Base-by-base conservation (phyloP, 2,888 invertebrate genomes). In the Eurytoma adleriae region DNA sequence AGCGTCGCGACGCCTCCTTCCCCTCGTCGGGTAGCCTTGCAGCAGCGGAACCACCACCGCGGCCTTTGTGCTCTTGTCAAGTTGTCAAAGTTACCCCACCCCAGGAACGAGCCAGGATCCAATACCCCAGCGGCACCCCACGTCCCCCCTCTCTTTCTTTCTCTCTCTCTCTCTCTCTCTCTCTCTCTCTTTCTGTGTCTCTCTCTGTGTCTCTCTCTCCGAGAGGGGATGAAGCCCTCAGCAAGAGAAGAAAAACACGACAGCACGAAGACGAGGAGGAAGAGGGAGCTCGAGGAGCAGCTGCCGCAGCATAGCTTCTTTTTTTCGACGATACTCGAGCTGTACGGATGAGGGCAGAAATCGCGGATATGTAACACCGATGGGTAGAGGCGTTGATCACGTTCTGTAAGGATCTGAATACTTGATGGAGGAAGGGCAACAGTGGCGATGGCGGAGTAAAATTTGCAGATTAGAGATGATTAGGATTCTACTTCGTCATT, bases 1-100 rank as follows among this genome's bases (percentile, higher is more conserved):
- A 92, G 91, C 92, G 92, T 92, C 92, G 92, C 92, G 92, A 92
- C 92, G 92, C 92, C 92, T 92, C 84, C 84, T 83, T 83, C 84
- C 84, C 75, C 77, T 73, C 81, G 77, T 84, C 52, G 30, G 74
- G 62, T 90, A 91, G 92, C 88, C 40, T 40, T 40, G 74, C 69
- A 57, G 59, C 18, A 52, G 61, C 62, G 40, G 70, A 59, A 61
- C 74, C n/a, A 30, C 40, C 82, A 90, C 91, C 91, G 90, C 91
- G 92, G 92, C 89, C 89, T 90, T 90, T 90, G 90, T 90, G 87
- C 89, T 90, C 90, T 88, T 89, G 90, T 90, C 90, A 90, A 90
- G 86, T 89, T 90, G 90, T 90, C 90, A 90, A 90, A 90, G 89
- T 89, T 88, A 88, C 89, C 90, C 90, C 88, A 76, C 81, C 79